Base-by-base conservation (phyloP, 2,113 vertebrate genomes). In the Lontra canadensis region DNA sequence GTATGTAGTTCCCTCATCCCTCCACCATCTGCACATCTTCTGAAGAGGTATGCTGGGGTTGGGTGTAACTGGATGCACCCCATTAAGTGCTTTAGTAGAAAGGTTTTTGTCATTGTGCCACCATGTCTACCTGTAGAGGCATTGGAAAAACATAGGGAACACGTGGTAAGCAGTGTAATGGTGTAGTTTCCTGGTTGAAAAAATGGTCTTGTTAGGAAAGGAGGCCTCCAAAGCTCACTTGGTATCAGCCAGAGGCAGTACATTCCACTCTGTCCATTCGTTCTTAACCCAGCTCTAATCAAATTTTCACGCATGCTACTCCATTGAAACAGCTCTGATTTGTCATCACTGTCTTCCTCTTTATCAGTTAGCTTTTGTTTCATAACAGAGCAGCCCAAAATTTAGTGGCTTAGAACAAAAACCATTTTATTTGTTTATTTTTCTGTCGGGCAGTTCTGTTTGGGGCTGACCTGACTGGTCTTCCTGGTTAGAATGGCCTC, bases 281-380 rank as follows among this genome's bases (percentile, higher is more conserved):
- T 61, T 69, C 52, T 63, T 86, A 89, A 69, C 80, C 23, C 44
- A 90, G 7, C 20, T 93, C 29, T 17, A 21, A 29, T 73, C 36
- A 71, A 55, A 61, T 92, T 90, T 59, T 15, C 1, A 61, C 20
- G 2, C 31, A 10, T 76, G 15, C 23, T 69, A 2, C 21, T 78
- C n/a, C 29, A 11, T 8, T 71, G 25, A 90, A 84, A 84, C 3
- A 94, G 42, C 49, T 92, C 15, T 87, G 59, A 15, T 65, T 52
- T 97, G 25, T 81, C 86, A 94, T 31, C 10, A 67, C 1, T 74
- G 25, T 69, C 21, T 34, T 93, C 4, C 0, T n/a, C 34, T 76
- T 94, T 71, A 67, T 90, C n/a, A 61, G 0, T 97, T 82, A 87
- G 61, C 29, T 92, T 95, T 95, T 96, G 69, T 42, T 84, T 90